A percentile compares a stretch with the other conserved stretches of the same genome.
These are phyloP conservation scores for Acanthornis magna DNA, from an alignment of 2,797 vertebrate species.

Conservation along the genomic window DNA sequence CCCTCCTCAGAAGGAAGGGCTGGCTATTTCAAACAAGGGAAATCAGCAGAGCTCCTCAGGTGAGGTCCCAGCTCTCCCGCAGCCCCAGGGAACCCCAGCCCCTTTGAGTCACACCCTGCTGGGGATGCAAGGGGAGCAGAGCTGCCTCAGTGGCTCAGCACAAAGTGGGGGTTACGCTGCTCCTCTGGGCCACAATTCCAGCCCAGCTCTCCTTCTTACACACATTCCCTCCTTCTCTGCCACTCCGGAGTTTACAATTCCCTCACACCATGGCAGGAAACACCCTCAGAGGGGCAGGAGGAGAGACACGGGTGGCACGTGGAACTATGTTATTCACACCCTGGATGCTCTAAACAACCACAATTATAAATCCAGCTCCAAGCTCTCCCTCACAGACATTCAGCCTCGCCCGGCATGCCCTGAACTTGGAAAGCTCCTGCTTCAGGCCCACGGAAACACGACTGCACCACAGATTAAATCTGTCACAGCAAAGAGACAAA, in stretches of 20 bases:
- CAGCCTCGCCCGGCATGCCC: background rate
- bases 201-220: background rate
- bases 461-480: background rate
- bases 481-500: background rate
- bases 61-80: background rate
- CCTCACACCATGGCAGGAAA: fast-evolving
- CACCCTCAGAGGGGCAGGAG: background rate
- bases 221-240: background rate
- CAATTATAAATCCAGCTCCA: background rate
- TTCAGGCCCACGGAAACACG: fast-evolving
- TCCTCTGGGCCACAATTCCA: background rate
- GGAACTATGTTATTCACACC: background rate
- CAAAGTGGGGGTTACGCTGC: fast-evolving
- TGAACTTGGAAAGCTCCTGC: background rate
- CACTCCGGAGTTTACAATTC: fast-evolving
- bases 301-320: background rate
- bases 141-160: background rate
- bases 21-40: too few relatives aligned
- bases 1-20: background rate
- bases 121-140: background rate
- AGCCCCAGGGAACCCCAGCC: background rate
- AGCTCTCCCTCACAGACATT: background rate
- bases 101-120: background rate
- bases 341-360: background rate
- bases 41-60: background rate